Percentiles rank a stretch among this genome's conserved stretches.
Evolutionary conservation across 2,888 invertebrate species (phyloP).

Genomic region (Neoascia interrupta): DNA sequence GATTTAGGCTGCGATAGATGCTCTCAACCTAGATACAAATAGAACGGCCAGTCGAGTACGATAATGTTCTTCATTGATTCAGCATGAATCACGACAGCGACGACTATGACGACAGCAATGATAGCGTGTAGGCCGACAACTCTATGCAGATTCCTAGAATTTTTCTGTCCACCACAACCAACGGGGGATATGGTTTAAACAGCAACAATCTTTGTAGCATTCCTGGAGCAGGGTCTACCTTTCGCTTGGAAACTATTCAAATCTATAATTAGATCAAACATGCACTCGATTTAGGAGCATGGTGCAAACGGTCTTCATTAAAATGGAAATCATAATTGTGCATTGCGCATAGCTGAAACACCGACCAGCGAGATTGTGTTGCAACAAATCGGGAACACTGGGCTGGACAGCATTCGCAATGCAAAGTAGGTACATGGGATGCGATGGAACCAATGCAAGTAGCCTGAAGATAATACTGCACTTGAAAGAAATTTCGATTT

Average conservation of each 20-base stretch:
- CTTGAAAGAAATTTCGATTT: conserved; percentile 42
- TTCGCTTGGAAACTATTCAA: conserved; percentile 13
- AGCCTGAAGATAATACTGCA: conserved; percentile 38
- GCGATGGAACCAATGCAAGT: conserved; percentile 47
- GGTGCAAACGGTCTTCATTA: conserved; percentile 18
- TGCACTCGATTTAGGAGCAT: conserved; percentile 21
- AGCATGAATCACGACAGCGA: conserved; percentile 63
- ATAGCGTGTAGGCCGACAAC: conserved; percentile 27
- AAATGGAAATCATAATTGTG: conserved; percentile 15
- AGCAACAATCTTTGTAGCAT: too few relatives aligned
- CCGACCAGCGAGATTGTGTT: conserved; percentile 34
- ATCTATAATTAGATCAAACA: conserved; percentile 68
- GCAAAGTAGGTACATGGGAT: conserved; percentile 50
- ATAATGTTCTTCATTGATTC: conserved; percentile 68
- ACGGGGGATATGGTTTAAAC: background rate
- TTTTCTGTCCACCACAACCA: conserved; percentile 5
- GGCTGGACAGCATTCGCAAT: conserved; percentile 19
- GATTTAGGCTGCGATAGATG: conserved; percentile 32
- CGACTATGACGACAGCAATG: conserved; percentile 37
- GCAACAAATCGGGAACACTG: conserved; percentile 30
- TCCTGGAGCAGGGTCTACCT: background rate
- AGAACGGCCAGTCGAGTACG: conserved; percentile 55
- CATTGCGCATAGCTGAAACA: conserved; percentile 37
- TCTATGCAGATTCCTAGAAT: conserved; percentile 34
- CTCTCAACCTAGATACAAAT: conserved; percentile 58